Evolutionary conservation across 92 coral and sea anemone species (phyloP).

Genomic region (Epizoanthus fatuus): DNA sequence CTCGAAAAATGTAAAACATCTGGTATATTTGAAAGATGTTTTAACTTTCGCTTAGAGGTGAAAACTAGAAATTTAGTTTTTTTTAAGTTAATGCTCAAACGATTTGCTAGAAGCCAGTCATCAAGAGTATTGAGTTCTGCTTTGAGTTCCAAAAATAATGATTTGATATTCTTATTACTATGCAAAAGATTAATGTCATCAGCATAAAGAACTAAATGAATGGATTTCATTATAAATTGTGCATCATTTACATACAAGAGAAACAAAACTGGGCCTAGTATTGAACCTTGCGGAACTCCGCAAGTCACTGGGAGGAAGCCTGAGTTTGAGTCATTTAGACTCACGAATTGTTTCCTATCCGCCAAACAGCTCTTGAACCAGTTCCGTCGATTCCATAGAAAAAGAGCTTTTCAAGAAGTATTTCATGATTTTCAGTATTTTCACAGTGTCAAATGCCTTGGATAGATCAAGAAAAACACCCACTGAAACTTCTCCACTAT

Average conservation of each 20-base stretch:
- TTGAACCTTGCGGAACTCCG: constrained; percentile 23
- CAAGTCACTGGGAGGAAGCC: neutral
- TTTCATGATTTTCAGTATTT: too few relatives aligned
- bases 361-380: constrained; percentile 5
- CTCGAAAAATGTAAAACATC: too few relatives aligned
- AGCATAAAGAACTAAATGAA: constrained; percentile 28
- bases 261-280: constrained; percentile 34
- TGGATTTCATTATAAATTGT: neutral
- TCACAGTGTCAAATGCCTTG: constrained; percentile 27
- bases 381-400: neutral
- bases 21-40: too few relatives aligned
- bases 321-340: neutral
- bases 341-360: neutral
- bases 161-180: neutral
- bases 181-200: constrained; percentile 31
- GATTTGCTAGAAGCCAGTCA: neutral
- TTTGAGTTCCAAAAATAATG: constrained; percentile 1
- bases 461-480: constrained; percentile 29
- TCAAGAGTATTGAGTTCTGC: constrained; percentile 5
- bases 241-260: constrained; percentile 22
- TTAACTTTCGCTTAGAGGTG: too few relatives aligned
- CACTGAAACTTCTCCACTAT: neutral
- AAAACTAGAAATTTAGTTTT: too few relatives aligned
- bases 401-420: constrained; percentile 3
- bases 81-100: too few relatives aligned